Base-by-base conservation (phyloP, 2,797 vertebrate species). In the Alfaro cultratus region DNA sequence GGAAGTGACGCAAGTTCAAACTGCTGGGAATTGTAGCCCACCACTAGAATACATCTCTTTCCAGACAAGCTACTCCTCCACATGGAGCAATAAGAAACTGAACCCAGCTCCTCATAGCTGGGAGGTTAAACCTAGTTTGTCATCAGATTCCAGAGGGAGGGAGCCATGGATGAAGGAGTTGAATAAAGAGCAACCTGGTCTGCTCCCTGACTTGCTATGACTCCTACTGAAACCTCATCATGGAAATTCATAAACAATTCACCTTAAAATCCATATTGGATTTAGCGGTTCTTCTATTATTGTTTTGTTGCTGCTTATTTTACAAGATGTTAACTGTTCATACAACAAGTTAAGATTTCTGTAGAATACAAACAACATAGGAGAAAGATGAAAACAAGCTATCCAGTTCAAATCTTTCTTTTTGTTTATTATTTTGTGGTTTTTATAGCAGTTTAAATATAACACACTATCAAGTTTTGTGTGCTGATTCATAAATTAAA, bases 61-160 rank as follows among this genome's bases (percentile, higher is more conserved):
- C 57, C 67, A 73, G 82, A 85, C 74, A 78, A 83, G 84, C 26
- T 0, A 91, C 93, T 95, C 92, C 94, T 90, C 86, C 91, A 82
- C 89, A 84, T 55, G 5, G 43, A 77, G 89, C 84, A 90, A 84
- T 89, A 88, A 86, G 89, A 88, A 83, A 84, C 88, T 91, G 87
- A 88, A 86, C 87, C 75, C 80, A 73, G 86, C 84, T 85, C 85
- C 91, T 94, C 90, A 89, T 82, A 88, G 88, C 86, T 79, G 86
- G 64, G 74, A 93, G 92, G 92, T 95, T 93, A 94, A 94, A 93
- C 87, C 87, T 84, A 91, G 89, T 92, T 94, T 93, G 93, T 95
- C 93, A 94, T 95, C 91, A 85, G 93, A 95, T 93, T 94, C 88
- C 87, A 90, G 88, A 83, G 86, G 85, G 87, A 93, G 91, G 88